phyloP scores from a whole-genome alignment of 1,140 invertebrate genomes.

The Agrilus planipennis region DNA sequence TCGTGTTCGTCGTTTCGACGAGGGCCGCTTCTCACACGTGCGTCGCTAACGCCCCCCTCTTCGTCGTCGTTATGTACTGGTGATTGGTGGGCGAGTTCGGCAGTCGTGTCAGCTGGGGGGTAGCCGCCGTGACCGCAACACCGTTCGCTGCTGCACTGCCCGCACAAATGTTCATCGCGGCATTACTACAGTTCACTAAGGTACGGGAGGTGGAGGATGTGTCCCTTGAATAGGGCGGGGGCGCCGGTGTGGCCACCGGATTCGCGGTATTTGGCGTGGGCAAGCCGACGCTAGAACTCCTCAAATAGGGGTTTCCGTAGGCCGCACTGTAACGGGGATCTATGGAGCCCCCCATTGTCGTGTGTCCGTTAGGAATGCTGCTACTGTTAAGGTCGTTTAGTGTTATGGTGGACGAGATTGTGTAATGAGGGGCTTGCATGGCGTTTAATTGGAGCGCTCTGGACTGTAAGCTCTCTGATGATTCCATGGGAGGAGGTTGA shows the following conservation, averaged over 20 bases:
- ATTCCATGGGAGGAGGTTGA: constrained; percentile 31
- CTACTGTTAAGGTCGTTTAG: constrained; percentile 35
- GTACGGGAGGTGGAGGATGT: constrained; percentile 24
- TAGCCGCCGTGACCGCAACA: no score
- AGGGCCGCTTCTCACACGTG: no score
- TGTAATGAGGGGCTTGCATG: constrained; percentile 31
- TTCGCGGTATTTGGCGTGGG: constrained; percentile 51
- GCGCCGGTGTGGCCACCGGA: constrained; percentile 64
- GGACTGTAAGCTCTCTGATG: constrained; percentile 38
- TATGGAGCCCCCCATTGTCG: constrained; percentile 47
- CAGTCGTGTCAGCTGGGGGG: constrained; percentile 36
- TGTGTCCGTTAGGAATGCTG: constrained; percentile 36
- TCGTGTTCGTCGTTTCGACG: no score
- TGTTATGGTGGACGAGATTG: constrained; percentile 22
- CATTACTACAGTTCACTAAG: constrained; percentile 25
- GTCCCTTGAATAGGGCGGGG: constrained; percentile 49
- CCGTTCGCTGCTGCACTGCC: constrained; percentile 34
- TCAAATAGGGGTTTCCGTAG: constrained; percentile 78
- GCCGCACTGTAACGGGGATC: constrained; percentile 78
- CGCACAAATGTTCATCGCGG: constrained; percentile 26
- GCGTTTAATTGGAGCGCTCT: constrained; percentile 32
- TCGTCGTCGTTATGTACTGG: constrained; percentile 41
- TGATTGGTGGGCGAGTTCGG: constrained; percentile 38
- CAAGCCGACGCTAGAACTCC: constrained; percentile 40
- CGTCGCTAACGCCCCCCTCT: constrained; percentile 47